Percentiles rank a stretch among this genome's conserved stretches.
These are phyloP conservation scores for Chaunax sp. DNA, from an alignment of 2,797 vertebrate genomes.

Conservation along the genomic window DNA sequence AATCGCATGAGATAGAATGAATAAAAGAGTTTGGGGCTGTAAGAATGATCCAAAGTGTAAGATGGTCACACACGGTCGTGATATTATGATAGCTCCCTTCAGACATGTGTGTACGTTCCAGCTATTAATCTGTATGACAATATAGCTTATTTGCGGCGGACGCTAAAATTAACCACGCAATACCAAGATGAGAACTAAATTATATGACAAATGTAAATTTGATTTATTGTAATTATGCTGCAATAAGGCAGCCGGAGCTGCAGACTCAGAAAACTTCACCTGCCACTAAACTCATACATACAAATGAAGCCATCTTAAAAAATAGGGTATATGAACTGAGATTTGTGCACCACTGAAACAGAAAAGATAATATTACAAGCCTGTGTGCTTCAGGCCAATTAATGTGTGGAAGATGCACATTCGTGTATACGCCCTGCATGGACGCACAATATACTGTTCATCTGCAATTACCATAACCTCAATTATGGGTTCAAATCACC, in stretches of 20 bases:
- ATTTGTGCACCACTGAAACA: conserved; percentile 56
- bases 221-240: conserved; percentile 80
- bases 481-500: conserved; percentile 33
- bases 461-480: conserved; percentile 39
- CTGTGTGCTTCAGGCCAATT: conserved; percentile 40
- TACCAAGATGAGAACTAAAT: conserved; percentile 73
- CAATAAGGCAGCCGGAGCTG: conserved; percentile 60
- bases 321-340: conserved; percentile 40
- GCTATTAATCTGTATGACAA: conserved; percentile 75
- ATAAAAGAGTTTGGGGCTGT: conserved; percentile 8
- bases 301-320: conserved; percentile 71
- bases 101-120: conserved; percentile 31
- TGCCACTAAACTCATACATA: conserved; percentile 76
- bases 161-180: conserved; percentile 75
- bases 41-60: conserved; percentile 44
- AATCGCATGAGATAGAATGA: conserved; percentile 8
- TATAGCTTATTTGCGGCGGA: conserved; percentile 69
- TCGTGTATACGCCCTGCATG: conserved; percentile 1
- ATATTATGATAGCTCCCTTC: conserved; percentile 32
- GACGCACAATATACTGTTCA: conserved; percentile 7
- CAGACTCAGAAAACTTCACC: conserved; percentile 64
- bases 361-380: conserved; percentile 52
- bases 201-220: conserved; percentile 78
- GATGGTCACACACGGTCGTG: conserved; percentile 28
- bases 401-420: conserved; percentile 6